Percentiles rank a stretch among this genome's conserved stretches.
Evolutionary conservation across 1,140 invertebrate genomes (phyloP).

Genomic region (Caenorhabditis latens): DNA sequence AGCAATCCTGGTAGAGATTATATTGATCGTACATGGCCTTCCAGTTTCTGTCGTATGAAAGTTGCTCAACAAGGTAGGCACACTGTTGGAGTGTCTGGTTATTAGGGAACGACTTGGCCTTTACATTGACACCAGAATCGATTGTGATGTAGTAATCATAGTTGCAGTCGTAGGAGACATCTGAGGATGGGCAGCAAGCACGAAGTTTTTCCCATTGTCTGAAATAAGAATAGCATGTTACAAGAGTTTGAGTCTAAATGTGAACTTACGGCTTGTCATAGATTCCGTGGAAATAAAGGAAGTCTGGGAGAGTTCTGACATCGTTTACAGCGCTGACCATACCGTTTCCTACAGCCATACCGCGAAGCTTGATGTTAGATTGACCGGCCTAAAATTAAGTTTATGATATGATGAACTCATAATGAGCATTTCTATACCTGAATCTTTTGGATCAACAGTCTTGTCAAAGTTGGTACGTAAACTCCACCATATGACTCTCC

Average conservation of each 20-base stretch:
- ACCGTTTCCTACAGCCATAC: slow-evolving; percentile 69
- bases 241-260: neutral
- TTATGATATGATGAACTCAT: neutral
- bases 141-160: slow-evolving; percentile 52
- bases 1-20: slow-evolving; percentile 67
- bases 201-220: slow-evolving; percentile 60
- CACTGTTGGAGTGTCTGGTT: slow-evolving; percentile 40
- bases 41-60: slow-evolving; percentile 58
- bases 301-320: slow-evolving; percentile 61
- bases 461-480: slow-evolving; percentile 76
- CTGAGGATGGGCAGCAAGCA: slow-evolving; percentile 34
- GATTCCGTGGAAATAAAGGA: slow-evolving; percentile 71
- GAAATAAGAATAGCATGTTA: neutral
- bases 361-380: slow-evolving; percentile 61
- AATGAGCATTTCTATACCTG: neutral
- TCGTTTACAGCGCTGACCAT: slow-evolving; percentile 64
- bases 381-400: slow-evolving; percentile 10
- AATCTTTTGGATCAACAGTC: slow-evolving; percentile 62
- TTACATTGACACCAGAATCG: slow-evolving; percentile 46
- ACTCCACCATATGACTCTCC: slow-evolving; percentile 79
- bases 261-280: slow-evolving; percentile 69
- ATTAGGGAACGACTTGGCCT: slow-evolving; percentile 48
- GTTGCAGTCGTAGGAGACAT: slow-evolving; percentile 37
- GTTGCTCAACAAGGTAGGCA: slow-evolving; percentile 58
- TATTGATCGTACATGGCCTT: slow-evolving; percentile 58